Base-by-base conservation (phyloP, 1,140 invertebrate genomes). In the Drosophila aff. region DNA sequence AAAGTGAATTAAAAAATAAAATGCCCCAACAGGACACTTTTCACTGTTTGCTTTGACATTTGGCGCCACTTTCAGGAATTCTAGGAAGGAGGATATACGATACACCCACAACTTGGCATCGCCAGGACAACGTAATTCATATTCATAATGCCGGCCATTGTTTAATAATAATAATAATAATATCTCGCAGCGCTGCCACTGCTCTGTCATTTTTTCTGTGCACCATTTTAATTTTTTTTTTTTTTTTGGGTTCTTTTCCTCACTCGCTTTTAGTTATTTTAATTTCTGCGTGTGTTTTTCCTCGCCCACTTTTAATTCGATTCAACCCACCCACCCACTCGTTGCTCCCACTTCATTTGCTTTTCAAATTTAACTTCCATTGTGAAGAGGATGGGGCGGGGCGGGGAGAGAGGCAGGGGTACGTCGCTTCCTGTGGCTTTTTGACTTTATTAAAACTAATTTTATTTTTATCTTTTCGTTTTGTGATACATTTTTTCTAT, bases 371-470 rank as follows among this genome's bases (percentile, higher is more conserved):
- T 64, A 66, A 67, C 62, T 58, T 28, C 13, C 71, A 86, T 76
- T 86, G 79, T 79, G 66, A 52, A 55, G 18, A 21, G 49, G 15
- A 1, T 0, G 46, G 3, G 2, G 21, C 21, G 21, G 21, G 4
- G 13, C 23, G 11, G 21, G 23, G 4, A 23, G 44, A 13, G 28
- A 4, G 28, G 2, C 9, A 6, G 49, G 3, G 10, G n/a, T 44
- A 46, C 31, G 40, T 16, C 33, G 64, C 74, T 81, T 84, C 72
- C 77, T 89, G 69, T 80, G 74, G 76, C 72, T 81, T 89, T 87
- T 84, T 80, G 72, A 83, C 84, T 89, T 89, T 89, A 89, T 89
- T 89, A 81, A 84, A 89, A 89, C 78, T 89, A 78, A 81, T 89
- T 87, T 62, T 67, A 83, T 84, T 78, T 89, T 75, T 68, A 78